Conservation (phyloP, 2,797 vertebrate species). For the Sphaeramia orbicularis region DNA sequence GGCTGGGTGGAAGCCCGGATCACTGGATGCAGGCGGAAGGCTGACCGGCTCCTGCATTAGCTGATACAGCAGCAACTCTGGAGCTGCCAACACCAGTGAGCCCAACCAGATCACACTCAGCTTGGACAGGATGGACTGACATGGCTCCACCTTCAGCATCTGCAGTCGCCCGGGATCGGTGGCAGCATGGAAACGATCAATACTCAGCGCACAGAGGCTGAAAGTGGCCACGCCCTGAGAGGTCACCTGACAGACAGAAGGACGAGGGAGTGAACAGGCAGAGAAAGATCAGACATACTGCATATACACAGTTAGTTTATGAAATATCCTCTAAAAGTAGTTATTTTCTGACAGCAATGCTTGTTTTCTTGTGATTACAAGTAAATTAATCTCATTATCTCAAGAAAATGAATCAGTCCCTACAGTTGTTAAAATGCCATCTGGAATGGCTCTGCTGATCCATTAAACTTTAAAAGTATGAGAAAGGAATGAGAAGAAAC, state of each 20-base stretch:
- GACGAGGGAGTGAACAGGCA: not conserved
- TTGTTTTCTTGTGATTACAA: no score
- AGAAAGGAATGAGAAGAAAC: no score
- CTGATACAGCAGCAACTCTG: constrained; percentile 94
- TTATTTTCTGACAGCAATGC: no score
- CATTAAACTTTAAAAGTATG: no score
- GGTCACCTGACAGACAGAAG: constrained; percentile 84
- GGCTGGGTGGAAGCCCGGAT: constrained; percentile 44
- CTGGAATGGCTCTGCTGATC: no score
- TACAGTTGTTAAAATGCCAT: no score
- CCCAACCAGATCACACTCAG: constrained; percentile 95
- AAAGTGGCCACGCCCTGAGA: constrained; percentile 95
- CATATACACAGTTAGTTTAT: no score
- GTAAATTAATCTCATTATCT: no score
- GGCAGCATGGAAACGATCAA: constrained; percentile 93
- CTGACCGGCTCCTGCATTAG: constrained; percentile 82
- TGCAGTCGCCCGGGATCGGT: constrained; percentile 85
- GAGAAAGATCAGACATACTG: not conserved
- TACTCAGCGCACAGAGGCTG: constrained; percentile 95
- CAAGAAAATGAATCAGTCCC: no score
- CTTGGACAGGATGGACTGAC: constrained; percentile 94
- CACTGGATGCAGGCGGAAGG: constrained; percentile 11
- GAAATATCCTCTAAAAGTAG: no score
- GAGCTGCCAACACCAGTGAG: constrained; percentile 90
- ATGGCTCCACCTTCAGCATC: constrained; percentile 87